Conservation (phyloP, 2,888 invertebrate genomes). For the Erebia epiphron region DNA sequence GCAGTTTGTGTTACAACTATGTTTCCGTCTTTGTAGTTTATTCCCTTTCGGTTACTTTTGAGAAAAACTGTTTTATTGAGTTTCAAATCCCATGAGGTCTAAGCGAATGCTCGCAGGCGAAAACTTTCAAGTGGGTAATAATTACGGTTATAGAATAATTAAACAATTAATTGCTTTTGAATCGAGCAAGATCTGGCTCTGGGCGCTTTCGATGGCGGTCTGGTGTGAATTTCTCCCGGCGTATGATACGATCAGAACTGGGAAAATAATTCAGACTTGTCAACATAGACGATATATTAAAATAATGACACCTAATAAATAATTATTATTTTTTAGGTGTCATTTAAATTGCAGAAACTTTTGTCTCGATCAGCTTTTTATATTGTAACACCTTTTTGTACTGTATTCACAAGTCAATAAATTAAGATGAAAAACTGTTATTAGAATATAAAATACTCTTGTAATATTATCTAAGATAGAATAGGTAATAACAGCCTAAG, state of each 20-base stretch:
- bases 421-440: too few species aligned
- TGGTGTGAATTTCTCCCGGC: neutral
- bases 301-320: too few species aligned
- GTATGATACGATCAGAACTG: neutral
- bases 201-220: neutral
- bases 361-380: too few species aligned
- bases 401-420: too few species aligned
- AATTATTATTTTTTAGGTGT: too few species aligned
- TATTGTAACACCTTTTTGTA: too few species aligned
- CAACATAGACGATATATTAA: too few species aligned
- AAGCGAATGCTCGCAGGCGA: neutral
- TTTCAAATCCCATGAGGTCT: slow-evolving; percentile 12
- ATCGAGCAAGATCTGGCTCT: neutral
- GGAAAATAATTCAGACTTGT: too few species aligned
- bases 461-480: too few species aligned
- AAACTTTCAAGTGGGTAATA: slow-evolving; percentile 6
- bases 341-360: too few species aligned
- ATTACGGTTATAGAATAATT: slow-evolving; percentile 1
- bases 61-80: slow-evolving; percentile 13
- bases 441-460: too few species aligned
- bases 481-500: too few species aligned
- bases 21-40: neutral
- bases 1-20: neutral
- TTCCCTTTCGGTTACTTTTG: slow-evolving; percentile 5
- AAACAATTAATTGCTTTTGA: slow-evolving; percentile 5